These are phyloP conservation scores for Aphidius gifuensis DNA, from an alignment of 1,140 invertebrate species.

Conservation along the genomic window DNA sequence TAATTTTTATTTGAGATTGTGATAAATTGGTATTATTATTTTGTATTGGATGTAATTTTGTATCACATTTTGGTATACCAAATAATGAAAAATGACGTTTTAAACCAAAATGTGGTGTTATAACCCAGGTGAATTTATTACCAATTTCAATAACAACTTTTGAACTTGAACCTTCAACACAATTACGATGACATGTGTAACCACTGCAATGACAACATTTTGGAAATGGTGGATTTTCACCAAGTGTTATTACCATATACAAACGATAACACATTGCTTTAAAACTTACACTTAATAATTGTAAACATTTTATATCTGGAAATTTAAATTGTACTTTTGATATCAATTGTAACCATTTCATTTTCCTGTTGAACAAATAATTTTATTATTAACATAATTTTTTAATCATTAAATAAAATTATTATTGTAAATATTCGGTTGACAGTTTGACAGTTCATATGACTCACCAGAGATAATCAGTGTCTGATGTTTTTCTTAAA, in stretches of 20 bases:
- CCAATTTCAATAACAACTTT: constrained; percentile 56
- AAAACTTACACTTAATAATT: constrained; percentile 48
- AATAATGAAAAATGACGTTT: constrained; percentile 52
- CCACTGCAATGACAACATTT: constrained; percentile 53
- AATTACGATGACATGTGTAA: constrained; percentile 53
- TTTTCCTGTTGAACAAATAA: constrained; percentile 43
- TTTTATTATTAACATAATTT: neutral
- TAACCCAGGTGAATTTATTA: constrained; percentile 55
- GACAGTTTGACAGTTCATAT: constrained; percentile 33
- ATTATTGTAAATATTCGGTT: too few species aligned
- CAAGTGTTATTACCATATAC: constrained; percentile 49
- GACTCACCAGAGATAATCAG: constrained; percentile 53
- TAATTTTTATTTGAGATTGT: constrained; percentile 26
- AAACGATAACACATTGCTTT: constrained; percentile 54
- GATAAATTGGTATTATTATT: constrained; percentile 13
- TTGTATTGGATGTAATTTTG: constrained; percentile 37
- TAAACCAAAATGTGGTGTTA: constrained; percentile 48
- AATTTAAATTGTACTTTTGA: constrained; percentile 51
- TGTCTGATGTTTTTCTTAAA: constrained; percentile 50
- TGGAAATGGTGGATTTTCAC: constrained; percentile 46
- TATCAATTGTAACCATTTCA: constrained; percentile 52
- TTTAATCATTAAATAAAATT: too few species aligned
- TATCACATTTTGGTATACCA: constrained; percentile 52
- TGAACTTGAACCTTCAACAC: constrained; percentile 48
- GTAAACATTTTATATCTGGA: constrained; percentile 51